phyloP scores from a whole-genome alignment of 1,140 invertebrate genomes.

The Portunus trituberculatus region DNA sequence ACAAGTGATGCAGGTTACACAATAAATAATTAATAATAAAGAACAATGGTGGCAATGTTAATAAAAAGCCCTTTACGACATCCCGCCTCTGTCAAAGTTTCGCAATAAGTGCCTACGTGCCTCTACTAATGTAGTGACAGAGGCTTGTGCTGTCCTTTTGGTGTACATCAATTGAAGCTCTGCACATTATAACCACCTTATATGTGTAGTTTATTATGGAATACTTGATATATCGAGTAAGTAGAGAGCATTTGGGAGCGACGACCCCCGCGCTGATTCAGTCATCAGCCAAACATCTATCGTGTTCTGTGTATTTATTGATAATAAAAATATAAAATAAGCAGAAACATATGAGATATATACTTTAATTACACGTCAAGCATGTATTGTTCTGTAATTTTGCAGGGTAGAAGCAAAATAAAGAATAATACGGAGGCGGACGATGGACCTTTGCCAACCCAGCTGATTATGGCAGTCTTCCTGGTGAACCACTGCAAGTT shows the following conservation, averaged over 20 bases:
- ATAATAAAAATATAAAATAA: neutral
- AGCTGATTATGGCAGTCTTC: constrained; percentile 88
- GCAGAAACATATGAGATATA: neutral
- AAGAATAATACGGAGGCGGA: neutral
- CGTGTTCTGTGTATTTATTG: neutral
- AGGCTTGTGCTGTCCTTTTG: no score
- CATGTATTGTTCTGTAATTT: neutral
- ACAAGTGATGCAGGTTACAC: no score
- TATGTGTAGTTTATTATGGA: no score
- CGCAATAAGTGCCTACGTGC: no score
- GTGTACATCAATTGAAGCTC: no score
- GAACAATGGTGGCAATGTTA: no score
- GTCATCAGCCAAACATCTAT: neutral
- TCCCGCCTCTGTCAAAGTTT: no score
- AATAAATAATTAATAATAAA: no score
- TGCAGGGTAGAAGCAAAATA: neutral
- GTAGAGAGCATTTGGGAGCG: neutral
- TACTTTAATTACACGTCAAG: neutral
- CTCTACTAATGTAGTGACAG: no score
- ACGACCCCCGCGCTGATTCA: neutral
- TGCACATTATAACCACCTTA: no score
- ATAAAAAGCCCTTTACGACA: no score
- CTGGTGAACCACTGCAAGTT: constrained; percentile 93
- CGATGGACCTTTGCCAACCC: constrained; percentile 64
- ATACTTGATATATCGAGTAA: no score